A percentile compares a stretch with the other conserved stretches of the same genome.
These are phyloP conservation scores for Clusia tigrina DNA, from an alignment of 2,888 invertebrate species.

Conservation along the genomic window DNA sequence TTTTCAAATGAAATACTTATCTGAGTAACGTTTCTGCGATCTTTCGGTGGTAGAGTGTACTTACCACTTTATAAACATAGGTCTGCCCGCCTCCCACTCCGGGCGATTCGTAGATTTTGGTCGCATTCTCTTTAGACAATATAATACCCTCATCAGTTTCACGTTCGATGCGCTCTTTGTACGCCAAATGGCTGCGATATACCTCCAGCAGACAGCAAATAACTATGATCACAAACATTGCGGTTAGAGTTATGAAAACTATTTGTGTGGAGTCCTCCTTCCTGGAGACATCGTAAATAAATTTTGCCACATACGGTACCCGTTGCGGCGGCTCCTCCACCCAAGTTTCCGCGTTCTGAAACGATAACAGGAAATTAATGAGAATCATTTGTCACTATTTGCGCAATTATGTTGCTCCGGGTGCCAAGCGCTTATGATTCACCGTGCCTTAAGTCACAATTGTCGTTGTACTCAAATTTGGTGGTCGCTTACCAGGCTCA, in stretches of 20 bases:
- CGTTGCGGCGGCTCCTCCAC: slow-evolving; percentile 84
- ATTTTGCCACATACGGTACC: slow-evolving; percentile 77
- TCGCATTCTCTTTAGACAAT: slow-evolving; percentile 77
- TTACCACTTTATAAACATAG: slow-evolving; percentile 68
- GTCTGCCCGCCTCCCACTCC: slow-evolving; percentile 56
- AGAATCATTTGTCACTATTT: no score
- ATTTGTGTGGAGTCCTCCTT: slow-evolving; percentile 84
- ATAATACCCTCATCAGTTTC: slow-evolving; percentile 80
- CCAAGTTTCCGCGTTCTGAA: slow-evolving; percentile 81
- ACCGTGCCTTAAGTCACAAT: not conserved
- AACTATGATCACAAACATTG: slow-evolving; percentile 76
- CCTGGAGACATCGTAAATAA: slow-evolving; percentile 73
- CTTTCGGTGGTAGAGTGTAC: no score
- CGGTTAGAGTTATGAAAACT: slow-evolving; percentile 80
- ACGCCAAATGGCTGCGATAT: slow-evolving; percentile 78
- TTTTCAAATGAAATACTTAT: no score
- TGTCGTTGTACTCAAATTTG: not conserved
- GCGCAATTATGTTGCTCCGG: no score
- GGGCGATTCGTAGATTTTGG: slow-evolving; percentile 72
- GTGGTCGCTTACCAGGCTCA: slow-evolving; percentile 68
- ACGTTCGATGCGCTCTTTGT: slow-evolving; percentile 76
- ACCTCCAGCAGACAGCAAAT: slow-evolving; percentile 77
- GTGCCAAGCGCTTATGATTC: not conserved
- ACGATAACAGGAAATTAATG: not conserved
- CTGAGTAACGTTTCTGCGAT: no score